Percentiles rank a stretch among this genome's conserved stretches.
Evolutionary conservation across 1,140 invertebrate species (phyloP).

Genomic region (Drosophila watanabei): DNA sequence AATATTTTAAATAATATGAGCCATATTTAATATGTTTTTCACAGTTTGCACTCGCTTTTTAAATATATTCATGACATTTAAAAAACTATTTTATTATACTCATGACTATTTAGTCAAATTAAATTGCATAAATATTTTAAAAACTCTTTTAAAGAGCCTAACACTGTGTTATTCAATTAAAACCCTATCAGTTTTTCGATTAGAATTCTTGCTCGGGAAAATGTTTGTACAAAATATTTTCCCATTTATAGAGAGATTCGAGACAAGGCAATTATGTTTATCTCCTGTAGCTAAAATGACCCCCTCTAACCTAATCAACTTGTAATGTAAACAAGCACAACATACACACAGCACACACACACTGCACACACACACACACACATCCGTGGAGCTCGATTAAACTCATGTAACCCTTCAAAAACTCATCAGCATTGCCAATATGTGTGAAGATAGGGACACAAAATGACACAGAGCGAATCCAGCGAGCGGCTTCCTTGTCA

Average conservation of each 20-base stretch:
- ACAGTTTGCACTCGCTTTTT: neutral
- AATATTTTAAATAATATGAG: too few relatives aligned
- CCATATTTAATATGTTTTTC: neutral
- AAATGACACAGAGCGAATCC: constrained; percentile 36
- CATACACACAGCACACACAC: neutral
- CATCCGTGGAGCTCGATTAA: constrained; percentile 23
- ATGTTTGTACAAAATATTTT: constrained; percentile 10
- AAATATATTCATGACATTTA: neutral
- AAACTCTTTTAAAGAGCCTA: neutral
- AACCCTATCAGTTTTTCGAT: constrained; percentile 4
- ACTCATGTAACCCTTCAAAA: constrained; percentile 45
- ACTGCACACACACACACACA: neutral
- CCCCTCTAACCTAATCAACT: constrained; percentile 48
- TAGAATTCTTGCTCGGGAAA: neutral
- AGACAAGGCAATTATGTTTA: constrained; percentile 43
- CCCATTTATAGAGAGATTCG: constrained; percentile 10
- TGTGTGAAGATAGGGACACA: constrained; percentile 36
- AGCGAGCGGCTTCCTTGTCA: constrained; percentile 58
- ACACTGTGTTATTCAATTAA: constrained; percentile 5
- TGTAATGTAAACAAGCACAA: constrained; percentile 23
- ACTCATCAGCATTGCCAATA: constrained; percentile 52
- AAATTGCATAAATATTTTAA: neutral
- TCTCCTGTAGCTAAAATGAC: constrained; percentile 40
- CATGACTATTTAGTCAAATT: neutral
- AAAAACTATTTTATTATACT: neutral